Evolutionary conservation across 2,797 vertebrate species (phyloP).

Genomic region (Gallinago nigripennis): DNA sequence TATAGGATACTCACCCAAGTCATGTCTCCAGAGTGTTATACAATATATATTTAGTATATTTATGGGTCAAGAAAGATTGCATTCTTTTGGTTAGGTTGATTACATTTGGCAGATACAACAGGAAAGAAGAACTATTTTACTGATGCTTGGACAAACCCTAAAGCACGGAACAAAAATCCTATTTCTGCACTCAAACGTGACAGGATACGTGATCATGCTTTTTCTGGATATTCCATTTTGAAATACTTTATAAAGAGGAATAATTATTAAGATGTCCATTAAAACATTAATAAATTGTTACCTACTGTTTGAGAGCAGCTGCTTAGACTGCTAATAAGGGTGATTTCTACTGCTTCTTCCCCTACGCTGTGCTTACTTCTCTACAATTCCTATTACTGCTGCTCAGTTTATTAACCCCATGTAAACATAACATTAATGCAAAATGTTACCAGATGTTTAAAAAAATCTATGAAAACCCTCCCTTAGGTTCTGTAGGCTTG

Average conservation of each 20-base stretch:
- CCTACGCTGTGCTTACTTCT: not conserved
- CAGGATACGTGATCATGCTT: not conserved
- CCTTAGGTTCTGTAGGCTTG: conserved; percentile 23
- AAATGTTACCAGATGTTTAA: conserved; percentile 64
- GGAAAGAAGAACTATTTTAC: not conserved
- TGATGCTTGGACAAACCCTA: not conserved
- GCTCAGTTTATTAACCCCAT: conserved; percentile 50
- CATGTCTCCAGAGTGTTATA: not conserved
- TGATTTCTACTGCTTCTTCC: not conserved
- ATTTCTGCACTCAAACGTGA: not conserved
- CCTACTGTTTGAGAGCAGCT: not conserved
- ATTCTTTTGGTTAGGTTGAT: not conserved
- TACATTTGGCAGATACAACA: not conserved
- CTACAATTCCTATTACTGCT: not conserved
- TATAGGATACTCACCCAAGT: not conserved
- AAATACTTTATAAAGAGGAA: not conserved
- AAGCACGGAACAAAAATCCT: not conserved
- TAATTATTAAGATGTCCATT: not conserved
- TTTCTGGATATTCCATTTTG: not conserved
- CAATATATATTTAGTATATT: not conserved
- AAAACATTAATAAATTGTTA: not conserved
- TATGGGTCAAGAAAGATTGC: not conserved
- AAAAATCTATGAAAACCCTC: conserved; percentile 29
- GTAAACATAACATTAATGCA: conserved; percentile 57
- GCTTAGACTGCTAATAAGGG: not conserved